Base-by-base conservation (phyloP, 2,888 invertebrate species). In the Chymomyza procnemis region DNA sequence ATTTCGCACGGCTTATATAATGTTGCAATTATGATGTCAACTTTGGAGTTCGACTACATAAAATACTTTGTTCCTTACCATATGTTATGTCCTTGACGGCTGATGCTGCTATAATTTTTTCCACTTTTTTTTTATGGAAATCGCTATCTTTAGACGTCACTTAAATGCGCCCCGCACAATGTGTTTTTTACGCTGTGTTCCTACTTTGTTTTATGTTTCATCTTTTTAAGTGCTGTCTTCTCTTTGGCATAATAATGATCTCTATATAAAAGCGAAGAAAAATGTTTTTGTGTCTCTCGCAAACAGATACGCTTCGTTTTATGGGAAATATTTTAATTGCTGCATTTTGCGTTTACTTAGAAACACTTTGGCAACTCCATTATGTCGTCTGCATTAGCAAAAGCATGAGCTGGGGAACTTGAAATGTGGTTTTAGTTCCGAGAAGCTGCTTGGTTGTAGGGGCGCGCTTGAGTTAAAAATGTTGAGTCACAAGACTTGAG, bases 1-100 rank as follows among this genome's bases (percentile, higher is more conserved):
- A 41, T 41, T 41, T 41, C 34, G 0, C 12, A 12, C 2, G 9
- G 34, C 3, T 54, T 81, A n/a, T n/a, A n/a, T 81, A 74, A 81
- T 81, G 81, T 66, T 74, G 79, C 79, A 81, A 76, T 71, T 81
- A 80, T 81, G 71, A 86, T 78, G 76, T 70, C 83, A 71, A 67
- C 76, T 71, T n/a, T 21, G 12, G 12, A 8, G 16, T 16, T 16
- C 18, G 56, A n/a, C 26, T 30, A 8, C n/a, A 22, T 22, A 14
- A 30, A 56, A 56, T 16, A 34, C 14, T 22, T 3, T 9, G 34
- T 12, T 12, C 34, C 12, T 9, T 12, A 34, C 69, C 62, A 71
- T 64, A 50, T 56, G 59, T 61, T 58, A 65, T 61, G 46, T 55
- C 30, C 64, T 70, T 60, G 67, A 59, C 69, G 61, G 78, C 47